Base-by-base conservation (phyloP, 2,113 vertebrate genomes). In the Nyctibius bracteatus region DNA sequence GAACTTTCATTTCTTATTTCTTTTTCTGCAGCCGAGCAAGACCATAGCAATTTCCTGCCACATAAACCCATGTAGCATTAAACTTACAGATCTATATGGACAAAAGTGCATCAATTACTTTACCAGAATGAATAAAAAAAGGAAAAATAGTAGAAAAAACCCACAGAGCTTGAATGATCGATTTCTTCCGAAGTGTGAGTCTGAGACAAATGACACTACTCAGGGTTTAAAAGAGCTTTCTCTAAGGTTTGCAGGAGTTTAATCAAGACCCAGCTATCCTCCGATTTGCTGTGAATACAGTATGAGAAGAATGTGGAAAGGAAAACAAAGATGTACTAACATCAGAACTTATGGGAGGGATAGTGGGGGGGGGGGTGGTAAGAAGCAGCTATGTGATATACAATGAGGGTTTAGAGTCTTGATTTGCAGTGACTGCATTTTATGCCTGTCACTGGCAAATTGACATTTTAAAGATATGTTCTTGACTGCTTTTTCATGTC, bases 401-500 rank as follows among this genome's bases (percentile, higher is more conserved):
- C 86, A 95, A 11, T 41, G 78, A 77, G 49, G 58, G 52, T 75
- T 95, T 87, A 66, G 86, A 92, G 61, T 55, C 86, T 87, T 87
- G 83, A 89, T 93, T 89, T 95, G 91, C 94, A 95, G 74, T 73
- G 84, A 86, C 86, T 94, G 93, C 91, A 93, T 93, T 97, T 96
- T 78, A 70, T 95, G 92, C 93, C 82, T 97, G 96, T 97, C 97
- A 96, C 86, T 93, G 71, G 51, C 86, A 96, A 95, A 94, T 16
- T 96, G 96, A 95, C 94, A 92, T 95, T 94, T 96, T 93, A 92
- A 95, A 97, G 97, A 96, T 96, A 88, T 39, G 73, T 95, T 96
- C 92, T 52, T 92, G 94, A 94, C 86, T 94, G 91, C 94, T 95
- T 97, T 97, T 96, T 96, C 92, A 85, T 89, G 87, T 95, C 88